Conservation (phyloP, 2,888 invertebrate genomes). For the Therioaphis trifolii region DNA sequence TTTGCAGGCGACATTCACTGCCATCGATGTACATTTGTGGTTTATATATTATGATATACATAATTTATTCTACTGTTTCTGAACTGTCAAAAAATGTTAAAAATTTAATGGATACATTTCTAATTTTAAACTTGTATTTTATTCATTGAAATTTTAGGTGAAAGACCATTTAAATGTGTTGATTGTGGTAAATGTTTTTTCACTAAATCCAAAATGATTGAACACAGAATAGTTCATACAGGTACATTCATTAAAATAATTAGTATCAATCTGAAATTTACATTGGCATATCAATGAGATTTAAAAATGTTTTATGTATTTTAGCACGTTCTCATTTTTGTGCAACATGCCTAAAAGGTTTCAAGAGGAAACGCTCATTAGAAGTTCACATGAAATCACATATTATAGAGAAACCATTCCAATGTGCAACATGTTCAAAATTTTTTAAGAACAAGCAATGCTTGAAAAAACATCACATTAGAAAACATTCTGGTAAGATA, state of each 20-base stretch:
- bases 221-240: slow-evolving; percentile 53
- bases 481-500: slow-evolving; percentile 56
- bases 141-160: slow-evolving; percentile 20
- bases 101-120: no score
- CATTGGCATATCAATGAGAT: not conserved
- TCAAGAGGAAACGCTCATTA: slow-evolving; percentile 55
- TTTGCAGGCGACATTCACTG: no score
- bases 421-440: slow-evolving; percentile 51
- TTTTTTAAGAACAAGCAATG: slow-evolving; percentile 57
- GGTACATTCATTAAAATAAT: slow-evolving; percentile 16
- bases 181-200: slow-evolving; percentile 58
- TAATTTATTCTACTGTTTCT: no score
- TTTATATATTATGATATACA: no score
- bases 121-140: slow-evolving; percentile 13
- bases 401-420: slow-evolving; percentile 49
- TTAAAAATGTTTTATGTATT: not conserved
- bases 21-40: no score
- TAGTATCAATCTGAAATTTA: not conserved
- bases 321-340: slow-evolving; percentile 57
- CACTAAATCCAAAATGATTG: slow-evolving; percentile 57
- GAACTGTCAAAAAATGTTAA: no score
- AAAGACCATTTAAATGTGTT: slow-evolving; percentile 50
- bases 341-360: slow-evolving; percentile 43
- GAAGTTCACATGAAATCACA: slow-evolving; percentile 56
- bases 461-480: slow-evolving; percentile 47